Evolutionary conservation across 2,888 invertebrate species (phyloP), one percentile per base, ranked within the genome.

Genomic region (Spodoptera littoralis): DNA sequence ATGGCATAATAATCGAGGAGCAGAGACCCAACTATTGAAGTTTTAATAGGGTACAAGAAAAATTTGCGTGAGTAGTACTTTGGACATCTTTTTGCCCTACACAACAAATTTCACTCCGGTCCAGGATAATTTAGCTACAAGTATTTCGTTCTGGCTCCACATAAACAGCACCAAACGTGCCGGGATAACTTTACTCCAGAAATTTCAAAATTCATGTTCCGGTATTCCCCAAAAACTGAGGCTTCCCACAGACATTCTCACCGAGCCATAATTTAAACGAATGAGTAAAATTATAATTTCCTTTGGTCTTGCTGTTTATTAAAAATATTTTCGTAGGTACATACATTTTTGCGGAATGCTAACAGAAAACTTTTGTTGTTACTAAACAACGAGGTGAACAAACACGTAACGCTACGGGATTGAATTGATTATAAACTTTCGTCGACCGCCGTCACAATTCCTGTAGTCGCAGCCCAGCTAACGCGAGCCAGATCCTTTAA

Each of bases 371-470:
- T 87, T 89, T 86, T 84, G 82, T 84, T 84, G 83, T 87, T 87
- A 82, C 65, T 79, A 81, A 89, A 88, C 84, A 88, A 86, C 84
- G 56, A 52, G 79, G 75, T 78, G 58, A 77, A 77, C 80, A 81
- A 83, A 85, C 84, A 81, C 76, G 80, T 81, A 76, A 83, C 82
- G 84, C 83, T 81, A 84, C 80, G 56, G 79, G 80, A 84, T 84
- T 84, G 85, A 89, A 89, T 88, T 89, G 87, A 89, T 91, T 88
- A 90, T 83, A 87, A 88, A 89, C 81, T 88, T 89, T 82, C 74
- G 60, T 79, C 64, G 65, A 55, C 63, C 61, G 72, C 71, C 71
- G 71, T 75, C 65, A 63, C 62, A 58, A 58, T 58, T 72, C 53
- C 71, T 70, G 52, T 45, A 64, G 67, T 67, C 56, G 50, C 45